Evolutionary conservation across 2,113 vertebrate species (phyloP).

Genomic region (Zosterops hypoxanthus): DNA sequence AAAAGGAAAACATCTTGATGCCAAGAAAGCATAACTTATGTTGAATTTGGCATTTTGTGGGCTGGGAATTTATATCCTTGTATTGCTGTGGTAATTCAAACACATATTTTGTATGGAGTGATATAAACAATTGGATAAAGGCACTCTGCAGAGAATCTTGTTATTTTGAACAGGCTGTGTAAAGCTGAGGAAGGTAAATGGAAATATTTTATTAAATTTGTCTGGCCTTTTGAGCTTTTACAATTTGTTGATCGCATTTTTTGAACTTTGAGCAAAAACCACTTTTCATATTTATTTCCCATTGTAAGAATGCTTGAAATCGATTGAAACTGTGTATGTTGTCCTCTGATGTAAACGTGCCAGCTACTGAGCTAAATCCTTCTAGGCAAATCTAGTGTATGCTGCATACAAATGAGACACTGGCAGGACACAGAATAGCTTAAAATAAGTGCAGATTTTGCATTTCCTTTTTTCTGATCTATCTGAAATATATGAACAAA

Average conservation of each 20-base stretch:
- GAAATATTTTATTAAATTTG: constrained; percentile 62
- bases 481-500: not conserved
- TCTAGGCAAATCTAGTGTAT: constrained; percentile 23
- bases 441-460: not conserved
- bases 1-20: not conserved
- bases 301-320: constrained; percentile 27
- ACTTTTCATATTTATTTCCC: constrained; percentile 43
- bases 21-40: constrained; percentile 35
- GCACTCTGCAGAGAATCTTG: constrained; percentile 13
- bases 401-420: constrained; percentile 27
- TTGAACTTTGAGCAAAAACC: constrained; percentile 15
- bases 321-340: constrained; percentile 2
- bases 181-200: constrained; percentile 52
- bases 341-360: constrained; percentile 36
- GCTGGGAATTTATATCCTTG: constrained; percentile 39
- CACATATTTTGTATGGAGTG: constrained; percentile 52
- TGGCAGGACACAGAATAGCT: constrained; percentile 5
- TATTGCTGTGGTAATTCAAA: constrained; percentile 52
- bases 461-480: not conserved
- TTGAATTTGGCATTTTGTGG: constrained; percentile 9
- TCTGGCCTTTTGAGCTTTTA: constrained; percentile 59
- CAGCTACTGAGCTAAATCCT: constrained; percentile 60
- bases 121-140: constrained; percentile 44
- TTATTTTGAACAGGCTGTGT: constrained; percentile 47
- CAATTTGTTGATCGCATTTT: constrained; percentile 26